Conservation (phyloP, 2,888 invertebrate species). For the Tetranychus piercei region DNA sequence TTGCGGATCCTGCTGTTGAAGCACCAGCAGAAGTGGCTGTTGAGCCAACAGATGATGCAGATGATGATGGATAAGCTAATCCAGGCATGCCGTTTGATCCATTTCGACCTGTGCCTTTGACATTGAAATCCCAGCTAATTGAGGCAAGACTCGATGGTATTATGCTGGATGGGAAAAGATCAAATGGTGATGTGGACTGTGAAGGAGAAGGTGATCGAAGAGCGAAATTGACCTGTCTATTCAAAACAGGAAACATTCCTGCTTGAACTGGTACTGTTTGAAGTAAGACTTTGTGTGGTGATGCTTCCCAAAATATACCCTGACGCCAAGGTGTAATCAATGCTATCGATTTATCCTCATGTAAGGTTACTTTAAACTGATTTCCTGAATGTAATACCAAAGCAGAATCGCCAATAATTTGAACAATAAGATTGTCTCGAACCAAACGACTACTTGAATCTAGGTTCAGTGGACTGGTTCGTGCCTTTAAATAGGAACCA, state of each 20-base stretch:
- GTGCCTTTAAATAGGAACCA: slow-evolving; percentile 6
- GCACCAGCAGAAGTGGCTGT: too few relatives aligned
- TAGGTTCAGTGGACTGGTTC: background rate
- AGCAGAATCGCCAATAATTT: background rate
- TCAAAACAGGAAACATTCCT: slow-evolving; percentile 27
- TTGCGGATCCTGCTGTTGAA: background rate
- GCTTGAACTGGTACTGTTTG: slow-evolving; percentile 27
- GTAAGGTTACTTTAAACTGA: slow-evolving; percentile 23
- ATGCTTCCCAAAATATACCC: slow-evolving; percentile 26
- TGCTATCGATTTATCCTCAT: slow-evolving; percentile 27
- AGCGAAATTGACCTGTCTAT: slow-evolving; percentile 21
- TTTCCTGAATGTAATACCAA: slow-evolving; percentile 8
- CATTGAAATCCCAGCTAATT: slow-evolving; percentile 25
- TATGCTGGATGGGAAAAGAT: background rate
- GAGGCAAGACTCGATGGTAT: background rate
- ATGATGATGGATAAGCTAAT: too few relatives aligned
- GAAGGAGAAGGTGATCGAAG: slow-evolving; percentile 19
- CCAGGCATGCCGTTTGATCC: background rate
- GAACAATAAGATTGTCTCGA: background rate
- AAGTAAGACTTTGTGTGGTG: slow-evolving; percentile 25
- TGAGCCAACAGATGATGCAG: too few relatives aligned
- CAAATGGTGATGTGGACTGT: slow-evolving; percentile 17
- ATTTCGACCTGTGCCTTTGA: slow-evolving; percentile 24
- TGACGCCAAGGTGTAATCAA: slow-evolving; percentile 26
- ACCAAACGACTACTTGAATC: background rate